Evolutionary conservation across 2,113 vertebrate genomes (phyloP), one percentile per base, ranked within the genome.

Genomic region (Onychostruthus taczanowskii): DNA sequence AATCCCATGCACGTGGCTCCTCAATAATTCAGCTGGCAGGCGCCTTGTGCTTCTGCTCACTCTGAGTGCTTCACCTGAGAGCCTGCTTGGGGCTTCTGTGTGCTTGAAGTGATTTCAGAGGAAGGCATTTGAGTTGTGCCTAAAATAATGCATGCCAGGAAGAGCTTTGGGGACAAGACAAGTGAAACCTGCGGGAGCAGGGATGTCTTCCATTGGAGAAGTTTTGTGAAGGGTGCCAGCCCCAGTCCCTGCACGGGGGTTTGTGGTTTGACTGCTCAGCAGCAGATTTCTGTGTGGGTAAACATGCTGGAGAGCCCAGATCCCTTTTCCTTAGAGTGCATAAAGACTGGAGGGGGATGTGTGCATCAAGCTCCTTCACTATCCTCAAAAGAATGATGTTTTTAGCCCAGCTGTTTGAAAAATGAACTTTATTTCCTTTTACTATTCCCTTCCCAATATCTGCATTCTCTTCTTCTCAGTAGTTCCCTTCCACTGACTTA

Each of bases 31-130:
- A 23, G 31, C 4, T 86, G 87, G 68, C 80, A 90, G 76, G 61
- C 18, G 44, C 76, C 76, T 70, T 12, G 55, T 17, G 8, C 70
- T 76, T 50, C 66, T 2, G 1, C 73, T 53, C 2, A 0, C 61
- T 75, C 61, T 7, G 35, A 66, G 56, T 1, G 16, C 2, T 2
- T 59, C 70, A 61, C 22, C 62, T 13, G 52, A 41, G 50, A 92
- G 62, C 31, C 81, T 91, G 53, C 91, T 89, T 16, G 53, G 78
- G 81, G 47, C 62, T 73, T 56, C 82, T 76, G 28, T 47, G 16
- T 79, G 66, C 74, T 83, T 96, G 78, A 50, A 49, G 5, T 13
- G 18, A 22, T 92, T 86, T 62, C 90, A 66, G 67, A 80, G 68
- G 49, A 88, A 66, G 14, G 10, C 33, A 10, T n/a, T 83, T 74